Evolutionary conservation across 2,113 vertebrate genomes (phyloP).

Genomic region (Asarcornis scutulata): DNA sequence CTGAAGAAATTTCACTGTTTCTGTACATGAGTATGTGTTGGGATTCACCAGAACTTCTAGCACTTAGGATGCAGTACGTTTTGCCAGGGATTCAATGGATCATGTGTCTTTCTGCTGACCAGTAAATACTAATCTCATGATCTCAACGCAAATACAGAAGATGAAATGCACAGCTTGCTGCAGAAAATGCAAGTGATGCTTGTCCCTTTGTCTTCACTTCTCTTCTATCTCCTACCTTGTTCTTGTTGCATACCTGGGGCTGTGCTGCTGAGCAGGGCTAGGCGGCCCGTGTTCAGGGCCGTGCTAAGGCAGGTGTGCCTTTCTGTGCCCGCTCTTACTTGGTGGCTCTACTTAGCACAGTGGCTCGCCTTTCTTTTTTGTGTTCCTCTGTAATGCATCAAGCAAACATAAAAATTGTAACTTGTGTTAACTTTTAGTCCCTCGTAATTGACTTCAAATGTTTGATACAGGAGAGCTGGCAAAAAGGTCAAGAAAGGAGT

Average conservation of each 20-base stretch:
- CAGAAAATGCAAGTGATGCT: not conserved
- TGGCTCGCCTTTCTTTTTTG: not conserved
- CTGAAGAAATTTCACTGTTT: not conserved
- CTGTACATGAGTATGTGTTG: not conserved
- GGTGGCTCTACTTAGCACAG: not conserved
- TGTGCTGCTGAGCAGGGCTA: accelerated
- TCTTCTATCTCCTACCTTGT: not conserved
- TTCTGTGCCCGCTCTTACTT: not conserved
- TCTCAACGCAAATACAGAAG: not conserved
- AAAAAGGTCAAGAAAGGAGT: not conserved
- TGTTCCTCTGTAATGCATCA: not conserved
- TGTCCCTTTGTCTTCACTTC: not conserved
- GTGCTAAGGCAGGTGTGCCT: accelerated
- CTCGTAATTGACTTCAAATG: not conserved
- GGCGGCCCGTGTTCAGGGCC: accelerated
- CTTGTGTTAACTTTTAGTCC: not conserved
- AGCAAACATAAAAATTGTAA: not conserved
- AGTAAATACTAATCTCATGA: not conserved
- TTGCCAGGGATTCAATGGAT: not conserved
- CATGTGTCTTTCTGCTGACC: not conserved
- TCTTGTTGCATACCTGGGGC: not conserved
- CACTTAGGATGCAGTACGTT: not conserved
- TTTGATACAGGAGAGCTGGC: not conserved
- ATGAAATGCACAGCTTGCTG: not conserved
- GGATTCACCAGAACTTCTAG: not conserved